phyloP scores from a whole-genome alignment of 2,113 vertebrate genomes.

The Coracopsis vasa region DNA sequence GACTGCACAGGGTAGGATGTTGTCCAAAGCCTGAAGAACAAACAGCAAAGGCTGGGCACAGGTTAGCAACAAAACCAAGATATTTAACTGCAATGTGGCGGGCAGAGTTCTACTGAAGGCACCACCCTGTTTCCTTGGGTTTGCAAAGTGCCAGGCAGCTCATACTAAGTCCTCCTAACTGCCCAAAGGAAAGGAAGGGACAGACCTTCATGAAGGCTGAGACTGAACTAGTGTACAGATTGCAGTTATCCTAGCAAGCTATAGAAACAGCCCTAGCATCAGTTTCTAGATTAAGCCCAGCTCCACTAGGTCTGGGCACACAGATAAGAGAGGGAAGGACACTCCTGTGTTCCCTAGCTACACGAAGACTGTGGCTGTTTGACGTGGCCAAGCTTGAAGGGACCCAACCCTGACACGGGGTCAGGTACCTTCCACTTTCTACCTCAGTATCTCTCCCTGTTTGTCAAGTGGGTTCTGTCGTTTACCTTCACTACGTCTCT shows the following conservation, averaged over 20 bases:
- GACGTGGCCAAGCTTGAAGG: background rate
- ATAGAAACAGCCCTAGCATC: background rate
- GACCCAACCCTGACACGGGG: background rate
- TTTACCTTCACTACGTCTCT: background rate
- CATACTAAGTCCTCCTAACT: fast-evolving
- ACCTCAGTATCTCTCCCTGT: background rate
- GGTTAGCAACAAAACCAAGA: background rate
- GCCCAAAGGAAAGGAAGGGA: background rate
- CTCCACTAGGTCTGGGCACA: background rate
- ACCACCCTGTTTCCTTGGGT: too few relatives aligned
- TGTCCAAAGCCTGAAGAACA: background rate
- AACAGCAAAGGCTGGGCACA: background rate
- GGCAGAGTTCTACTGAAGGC: background rate
- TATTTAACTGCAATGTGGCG: fast-evolving
- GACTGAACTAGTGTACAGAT: background rate
- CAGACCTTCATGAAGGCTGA: background rate
- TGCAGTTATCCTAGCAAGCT: background rate
- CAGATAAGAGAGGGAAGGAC: background rate
- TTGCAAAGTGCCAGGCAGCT: background rate
- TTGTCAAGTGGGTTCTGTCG: background rate
- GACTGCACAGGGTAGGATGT: fast-evolving
- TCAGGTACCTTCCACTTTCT: background rate
- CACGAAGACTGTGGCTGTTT: background rate
- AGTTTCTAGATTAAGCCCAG: background rate
- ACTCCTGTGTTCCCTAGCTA: background rate